Percentiles rank a stretch among this genome's conserved stretches.
Evolutionary conservation across 2,113 vertebrate genomes (phyloP).

Genomic region (Gopherus flavomarginatus): DNA sequence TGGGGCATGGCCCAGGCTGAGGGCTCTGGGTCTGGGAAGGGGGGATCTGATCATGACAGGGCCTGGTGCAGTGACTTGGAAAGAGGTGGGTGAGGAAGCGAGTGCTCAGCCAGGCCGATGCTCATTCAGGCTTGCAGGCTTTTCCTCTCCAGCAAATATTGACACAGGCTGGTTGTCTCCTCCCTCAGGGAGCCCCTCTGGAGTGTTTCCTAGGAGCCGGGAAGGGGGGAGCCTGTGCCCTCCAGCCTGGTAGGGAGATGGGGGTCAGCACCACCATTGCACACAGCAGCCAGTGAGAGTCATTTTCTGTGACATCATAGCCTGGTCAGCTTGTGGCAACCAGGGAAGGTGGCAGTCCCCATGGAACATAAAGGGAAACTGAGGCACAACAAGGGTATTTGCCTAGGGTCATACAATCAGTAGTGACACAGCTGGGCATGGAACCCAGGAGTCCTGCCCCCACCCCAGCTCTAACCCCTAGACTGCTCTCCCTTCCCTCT

Average conservation of each 20-base stretch:
- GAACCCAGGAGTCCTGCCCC: background rate
- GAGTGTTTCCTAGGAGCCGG: background rate
- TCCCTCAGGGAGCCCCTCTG: background rate
- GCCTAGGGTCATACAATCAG: background rate
- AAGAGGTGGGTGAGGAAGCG: constrained; percentile 48
- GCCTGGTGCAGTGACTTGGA: background rate
- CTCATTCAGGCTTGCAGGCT: background rate
- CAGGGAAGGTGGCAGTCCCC: background rate
- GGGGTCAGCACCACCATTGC: background rate
- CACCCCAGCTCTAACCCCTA: background rate
- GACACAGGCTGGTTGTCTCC: background rate
- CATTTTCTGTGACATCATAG: too few relatives aligned
- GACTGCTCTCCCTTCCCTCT: background rate
- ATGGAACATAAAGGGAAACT: background rate
- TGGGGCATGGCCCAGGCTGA: background rate
- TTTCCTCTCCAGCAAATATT: background rate
- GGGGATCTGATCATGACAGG: background rate
- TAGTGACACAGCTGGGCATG: background rate
- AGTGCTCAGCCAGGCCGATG: background rate
- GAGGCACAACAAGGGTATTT: background rate
- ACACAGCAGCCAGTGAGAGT: background rate
- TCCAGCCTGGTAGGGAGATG: too few relatives aligned
- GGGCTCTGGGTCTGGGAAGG: background rate
- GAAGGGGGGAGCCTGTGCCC: background rate
- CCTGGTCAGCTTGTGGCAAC: background rate